Base-by-base conservation (phyloP, 2,113 vertebrate genomes). In the Sterrhoptilus dennistouni region DNA sequence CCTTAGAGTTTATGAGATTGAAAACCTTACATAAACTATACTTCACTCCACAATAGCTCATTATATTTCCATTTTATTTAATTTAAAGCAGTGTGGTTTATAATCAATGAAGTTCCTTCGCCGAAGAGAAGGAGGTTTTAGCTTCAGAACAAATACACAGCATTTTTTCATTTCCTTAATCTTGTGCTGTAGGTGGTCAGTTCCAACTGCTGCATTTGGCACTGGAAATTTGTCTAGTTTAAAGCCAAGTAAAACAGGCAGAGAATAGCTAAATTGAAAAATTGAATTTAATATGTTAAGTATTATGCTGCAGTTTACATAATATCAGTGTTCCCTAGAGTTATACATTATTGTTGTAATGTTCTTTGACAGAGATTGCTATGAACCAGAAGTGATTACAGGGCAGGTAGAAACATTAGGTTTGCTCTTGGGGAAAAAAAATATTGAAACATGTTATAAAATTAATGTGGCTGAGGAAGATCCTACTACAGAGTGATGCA, bases 241-340 rank as follows among this genome's bases (percentile, higher is more conserved):
- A 92, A 96, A 97, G 81, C 93, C 95, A 97, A 98, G 78, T 95
- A 86, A 97, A 98, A 97, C 81, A 98, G 93, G 96, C 45, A 86
- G 80, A 90, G 74, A 77, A 96, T 63, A 96, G 82, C 89, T 92
- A 94, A 97, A 97, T n/a, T 96, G 89, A 96, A 95, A 94, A 92
- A 96, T 84, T 89, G 94, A 96, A 97, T 93, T 96, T 93, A 95
- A 86, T 96, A 90, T 90, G 79, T 60, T 95, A 91, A 74, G 29
- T 91, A 95, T 95, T 97, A 95, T 84, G 68, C 91, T 91, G 77
- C 42, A 95, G 93, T 96, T 97, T 93, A 95, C 77, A 94, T 85
- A 95, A 95, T 68, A 97, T 97, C 93, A 96, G 27, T 65, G 49
- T 81, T 97, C 93, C 84, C 92, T 61, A 79, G 79, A 89, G 89